Conservation (phyloP, 53 echinoderm and acorn worm genomes). For the Paelopatides confundens region DNA sequence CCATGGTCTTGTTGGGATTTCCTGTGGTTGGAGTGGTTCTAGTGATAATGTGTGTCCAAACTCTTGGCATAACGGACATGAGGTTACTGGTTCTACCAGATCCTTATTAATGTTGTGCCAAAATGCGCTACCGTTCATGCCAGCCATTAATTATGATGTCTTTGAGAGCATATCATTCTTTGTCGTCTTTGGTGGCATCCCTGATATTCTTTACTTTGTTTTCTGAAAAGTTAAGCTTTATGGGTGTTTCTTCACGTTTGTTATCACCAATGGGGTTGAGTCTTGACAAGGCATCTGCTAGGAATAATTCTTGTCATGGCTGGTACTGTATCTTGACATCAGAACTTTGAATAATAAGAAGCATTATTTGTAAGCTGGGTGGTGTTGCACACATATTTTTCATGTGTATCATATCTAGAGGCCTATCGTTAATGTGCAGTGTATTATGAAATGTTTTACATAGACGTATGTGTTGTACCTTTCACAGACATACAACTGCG, state of each 20-base stretch:
- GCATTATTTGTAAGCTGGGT: constrained; percentile 56
- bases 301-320: constrained; percentile 62
- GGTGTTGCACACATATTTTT: constrained; percentile 66
- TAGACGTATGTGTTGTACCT: constrained; percentile 80
- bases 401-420: constrained; percentile 69
- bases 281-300: constrained; percentile 67
- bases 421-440: constrained; percentile 71
- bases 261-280: constrained; percentile 48
- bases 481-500: constrained; percentile 68
- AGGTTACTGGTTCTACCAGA: constrained; percentile 43
- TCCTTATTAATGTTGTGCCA: constrained; percentile 70
- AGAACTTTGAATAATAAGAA: constrained; percentile 53
- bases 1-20: constrained; percentile 69
- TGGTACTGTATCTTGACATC: constrained; percentile 62
- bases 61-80: constrained; percentile 57
- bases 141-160: constrained; percentile 65
- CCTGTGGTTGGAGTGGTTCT: constrained; percentile 60
- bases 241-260: neutral
- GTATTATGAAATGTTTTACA: constrained; percentile 66
- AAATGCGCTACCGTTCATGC: too few species aligned
- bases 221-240: constrained; percentile 67
- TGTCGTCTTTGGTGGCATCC: constrained; percentile 57
- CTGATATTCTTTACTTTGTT: constrained; percentile 35
- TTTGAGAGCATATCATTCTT: constrained; percentile 57
- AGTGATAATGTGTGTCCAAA: constrained; percentile 36